Evolutionary conservation across 2,888 invertebrate genomes (phyloP), one percentile per base, ranked within the genome.

Genomic region (Meliscaeva auricollis): DNA sequence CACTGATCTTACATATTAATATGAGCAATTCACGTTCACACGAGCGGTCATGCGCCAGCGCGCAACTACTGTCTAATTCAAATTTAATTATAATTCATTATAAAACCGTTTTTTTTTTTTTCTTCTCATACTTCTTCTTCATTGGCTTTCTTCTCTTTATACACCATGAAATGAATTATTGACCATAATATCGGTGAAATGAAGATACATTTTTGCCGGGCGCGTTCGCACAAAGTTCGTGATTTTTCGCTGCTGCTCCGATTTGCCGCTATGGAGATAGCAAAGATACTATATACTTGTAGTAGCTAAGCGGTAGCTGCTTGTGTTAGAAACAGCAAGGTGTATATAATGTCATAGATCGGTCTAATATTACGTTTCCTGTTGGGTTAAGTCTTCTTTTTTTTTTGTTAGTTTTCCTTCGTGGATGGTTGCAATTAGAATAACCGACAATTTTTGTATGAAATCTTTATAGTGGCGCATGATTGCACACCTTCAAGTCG

Each of bases 61-160:
- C 66, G 50, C 54, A 52, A 20, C 62, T 64, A 20, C 62, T 64
- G 77, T 78, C 87, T 83, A 82, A 85, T 80, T 87, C 80, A 72
- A 72, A 69, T 73, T 87, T 87, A 87, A 81, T 84, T 87, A 87
- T 81, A 88, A 88, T 80, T 79, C 81, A 87, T 88, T 83, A 87
- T 73, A 87, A 85, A 88, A 88, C 74, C 72, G 80, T 74, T 80
- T 79, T 82, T 75, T 58, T 17, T 11, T 20, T 20, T 35, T 35
- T 56, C 4, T 32, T 32, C 17, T 54, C 15, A 0, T 15, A 30
- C 26, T 6, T 60, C 35, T 64, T n/a, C 38, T 26, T 26, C 48
- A 64, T 74, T 30, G 32, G 44, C 32, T 4, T 60, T 44, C n/a
- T 64, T 11, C 4, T 52, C 41, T 22, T 30, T 44, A 15, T 46